phyloP scores from a whole-genome alignment of 2,797 vertebrate genomes.

The Gouania willdenowi region DNA sequence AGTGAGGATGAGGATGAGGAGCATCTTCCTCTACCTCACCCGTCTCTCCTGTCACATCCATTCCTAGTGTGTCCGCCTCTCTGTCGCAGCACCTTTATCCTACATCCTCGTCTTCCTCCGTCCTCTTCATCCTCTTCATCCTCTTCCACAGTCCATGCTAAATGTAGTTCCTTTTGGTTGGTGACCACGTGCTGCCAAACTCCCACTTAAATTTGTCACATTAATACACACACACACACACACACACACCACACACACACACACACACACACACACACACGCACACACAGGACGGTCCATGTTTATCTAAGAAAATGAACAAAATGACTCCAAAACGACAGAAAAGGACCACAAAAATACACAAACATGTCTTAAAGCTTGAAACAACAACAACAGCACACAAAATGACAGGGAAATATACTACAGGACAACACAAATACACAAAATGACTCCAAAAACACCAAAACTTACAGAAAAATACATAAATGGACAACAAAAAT shows the following conservation, averaged over 20 bases:
- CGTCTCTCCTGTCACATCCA: slow-evolving; percentile 18
- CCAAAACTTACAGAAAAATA: too few species aligned
- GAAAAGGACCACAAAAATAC: too few species aligned
- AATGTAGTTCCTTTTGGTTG: slow-evolving; percentile 22
- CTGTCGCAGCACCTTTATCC: not conserved
- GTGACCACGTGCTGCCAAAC: slow-evolving; percentile 27
- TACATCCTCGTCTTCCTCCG: not conserved
- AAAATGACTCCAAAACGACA: too few species aligned
- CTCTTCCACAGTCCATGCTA: slow-evolving; percentile 17
- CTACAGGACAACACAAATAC: too few species aligned
- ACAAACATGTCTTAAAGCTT: too few species aligned
- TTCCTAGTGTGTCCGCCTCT: too few species aligned
- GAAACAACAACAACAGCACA: too few species aligned
- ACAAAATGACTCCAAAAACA: too few species aligned
- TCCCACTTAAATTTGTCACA: slow-evolving; percentile 31
- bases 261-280: not conserved
- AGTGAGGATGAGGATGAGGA: too few species aligned
- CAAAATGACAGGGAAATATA: too few species aligned
- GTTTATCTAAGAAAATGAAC: too few species aligned
- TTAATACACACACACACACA: slow-evolving; percentile 20
- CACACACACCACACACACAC: slow-evolving; percentile 4
- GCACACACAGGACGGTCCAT: slow-evolving; percentile 8
- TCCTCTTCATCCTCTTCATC: not conserved
- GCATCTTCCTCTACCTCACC: not conserved
- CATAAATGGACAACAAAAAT: too few species aligned